Conservation (phyloP, 2,888 invertebrate species). For the Dascillus cervinus region DNA sequence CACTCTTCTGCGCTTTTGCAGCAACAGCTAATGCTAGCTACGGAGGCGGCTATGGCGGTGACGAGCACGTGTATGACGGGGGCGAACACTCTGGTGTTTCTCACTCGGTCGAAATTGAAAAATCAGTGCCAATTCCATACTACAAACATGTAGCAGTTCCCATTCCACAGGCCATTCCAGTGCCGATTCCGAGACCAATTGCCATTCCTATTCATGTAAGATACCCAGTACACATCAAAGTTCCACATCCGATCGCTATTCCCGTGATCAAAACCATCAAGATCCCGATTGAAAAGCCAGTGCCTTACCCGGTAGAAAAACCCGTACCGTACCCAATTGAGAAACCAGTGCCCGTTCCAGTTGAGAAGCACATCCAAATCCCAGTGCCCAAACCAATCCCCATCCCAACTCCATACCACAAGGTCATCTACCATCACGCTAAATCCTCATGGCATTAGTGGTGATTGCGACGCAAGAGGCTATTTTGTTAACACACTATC, state of each 20-base stretch:
- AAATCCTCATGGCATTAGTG: slow-evolving; percentile 38
- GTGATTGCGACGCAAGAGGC: slow-evolving; percentile 9
- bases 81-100: slow-evolving; percentile 46
- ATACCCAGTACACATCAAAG: slow-evolving; percentile 61
- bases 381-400: slow-evolving; percentile 62
- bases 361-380: slow-evolving; percentile 61
- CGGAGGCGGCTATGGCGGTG: slow-evolving; percentile 16
- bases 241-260: slow-evolving; percentile 60
- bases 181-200: slow-evolving; percentile 61
- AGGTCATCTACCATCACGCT: slow-evolving; percentile 63
- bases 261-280: slow-evolving; percentile 62
- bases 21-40: slow-evolving; percentile 33
- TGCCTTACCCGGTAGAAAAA: slow-evolving; percentile 63
- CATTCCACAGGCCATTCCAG: slow-evolving; percentile 45
- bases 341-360: slow-evolving; percentile 61
- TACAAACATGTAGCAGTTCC: slow-evolving; percentile 46
- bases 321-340: slow-evolving; percentile 57
- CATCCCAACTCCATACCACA: slow-evolving; percentile 63
- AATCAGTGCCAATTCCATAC: slow-evolving; percentile 51
- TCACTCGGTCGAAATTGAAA: slow-evolving; percentile 61
- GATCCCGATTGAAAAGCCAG: slow-evolving; percentile 63
- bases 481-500: slow-evolving; percentile 12
- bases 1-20: slow-evolving; percentile 31
- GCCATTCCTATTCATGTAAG: slow-evolving; percentile 62
- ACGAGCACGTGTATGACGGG: slow-evolving; percentile 10